phyloP scores from a whole-genome alignment of 2,888 invertebrate species.

The Tetragonisca angustula region DNA sequence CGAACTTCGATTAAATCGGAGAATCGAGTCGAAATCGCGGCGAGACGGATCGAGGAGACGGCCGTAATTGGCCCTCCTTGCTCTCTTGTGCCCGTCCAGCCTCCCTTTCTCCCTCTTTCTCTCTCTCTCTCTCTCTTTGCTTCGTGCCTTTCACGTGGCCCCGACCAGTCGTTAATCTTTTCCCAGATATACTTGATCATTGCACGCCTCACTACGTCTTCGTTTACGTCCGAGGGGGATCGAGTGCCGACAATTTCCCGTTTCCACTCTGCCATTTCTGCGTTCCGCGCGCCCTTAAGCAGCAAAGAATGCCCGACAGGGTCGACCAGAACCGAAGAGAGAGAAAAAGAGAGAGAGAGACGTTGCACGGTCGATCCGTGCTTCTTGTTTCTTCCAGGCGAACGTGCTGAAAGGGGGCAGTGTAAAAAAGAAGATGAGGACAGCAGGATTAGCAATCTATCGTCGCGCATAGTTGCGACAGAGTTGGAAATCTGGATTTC shows the following conservation, averaged over 20 bases:
- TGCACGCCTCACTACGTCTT: conserved; percentile 73
- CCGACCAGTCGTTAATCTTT: conserved; percentile 71
- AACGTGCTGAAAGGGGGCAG: neutral
- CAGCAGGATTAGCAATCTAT: conserved; percentile 40
- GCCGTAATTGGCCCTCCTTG: conserved; percentile 68
- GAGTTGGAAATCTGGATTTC: conserved; percentile 48
- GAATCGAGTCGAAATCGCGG: conserved; percentile 69
- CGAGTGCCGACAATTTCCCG: conserved; percentile 71
- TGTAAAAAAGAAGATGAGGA: neutral
- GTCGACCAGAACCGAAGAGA: conserved; percentile 15
- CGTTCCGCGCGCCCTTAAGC: conserved; percentile 57
- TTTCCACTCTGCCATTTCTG: conserved; percentile 66
- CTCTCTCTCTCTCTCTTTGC: conserved; percentile 11
- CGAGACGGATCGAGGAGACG: conserved; percentile 67
- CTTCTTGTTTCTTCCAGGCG: conserved; percentile 10
- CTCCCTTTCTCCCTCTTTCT: conserved; percentile 13
- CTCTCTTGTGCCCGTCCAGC: conserved; percentile 63
- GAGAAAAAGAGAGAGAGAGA: neutral
- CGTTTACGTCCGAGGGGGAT: conserved; percentile 70
- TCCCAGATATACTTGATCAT: conserved; percentile 71
- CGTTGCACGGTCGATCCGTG: neutral
- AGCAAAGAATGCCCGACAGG: conserved; percentile 51
- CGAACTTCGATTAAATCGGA: conserved; percentile 69
- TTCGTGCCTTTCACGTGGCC: conserved; percentile 41
- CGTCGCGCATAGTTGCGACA: neutral